Percentiles rank a stretch among this genome's conserved stretches.
Evolutionary conservation across 2,888 invertebrate genomes (phyloP).

Genomic region (Strigamia transsilvanica): DNA sequence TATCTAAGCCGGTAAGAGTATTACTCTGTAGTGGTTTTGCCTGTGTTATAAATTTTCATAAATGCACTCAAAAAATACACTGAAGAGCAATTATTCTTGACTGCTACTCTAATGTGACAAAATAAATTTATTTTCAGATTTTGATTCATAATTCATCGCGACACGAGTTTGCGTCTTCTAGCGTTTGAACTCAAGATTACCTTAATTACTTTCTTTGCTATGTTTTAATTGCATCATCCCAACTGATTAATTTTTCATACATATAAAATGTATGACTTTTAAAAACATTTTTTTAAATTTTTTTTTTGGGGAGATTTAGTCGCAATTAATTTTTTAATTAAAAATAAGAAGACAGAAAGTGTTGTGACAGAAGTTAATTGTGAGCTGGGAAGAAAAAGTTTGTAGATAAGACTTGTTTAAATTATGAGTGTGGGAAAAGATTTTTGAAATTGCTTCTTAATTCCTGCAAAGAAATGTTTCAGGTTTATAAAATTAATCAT

Average conservation of each 20-base stretch:
- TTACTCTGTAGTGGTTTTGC: too few relatives aligned
- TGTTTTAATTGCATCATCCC: not conserved
- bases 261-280: not conserved
- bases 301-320: not conserved
- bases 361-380: conserved; percentile 8
- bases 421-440: not conserved
- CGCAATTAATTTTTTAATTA: not conserved
- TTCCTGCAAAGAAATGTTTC: not conserved
- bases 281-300: not conserved
- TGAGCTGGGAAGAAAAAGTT: not conserved
- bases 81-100: not conserved
- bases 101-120: not conserved
- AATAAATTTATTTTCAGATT: not conserved
- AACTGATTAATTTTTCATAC: conserved; percentile 3
- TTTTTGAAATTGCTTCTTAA: not conserved
- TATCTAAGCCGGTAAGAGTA: too few relatives aligned
- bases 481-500: not conserved
- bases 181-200: not conserved
- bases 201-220: conserved; percentile 1
- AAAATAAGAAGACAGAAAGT: not conserved
- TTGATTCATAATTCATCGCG: not conserved
- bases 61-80: not conserved
- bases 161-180: not conserved
- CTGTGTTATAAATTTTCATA: too few relatives aligned
- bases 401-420: not conserved